Percentiles rank a stretch among this genome's conserved stretches.
phyloP scores from a whole-genome alignment of 2,888 invertebrate species.

The Melieria crassipennis region DNA sequence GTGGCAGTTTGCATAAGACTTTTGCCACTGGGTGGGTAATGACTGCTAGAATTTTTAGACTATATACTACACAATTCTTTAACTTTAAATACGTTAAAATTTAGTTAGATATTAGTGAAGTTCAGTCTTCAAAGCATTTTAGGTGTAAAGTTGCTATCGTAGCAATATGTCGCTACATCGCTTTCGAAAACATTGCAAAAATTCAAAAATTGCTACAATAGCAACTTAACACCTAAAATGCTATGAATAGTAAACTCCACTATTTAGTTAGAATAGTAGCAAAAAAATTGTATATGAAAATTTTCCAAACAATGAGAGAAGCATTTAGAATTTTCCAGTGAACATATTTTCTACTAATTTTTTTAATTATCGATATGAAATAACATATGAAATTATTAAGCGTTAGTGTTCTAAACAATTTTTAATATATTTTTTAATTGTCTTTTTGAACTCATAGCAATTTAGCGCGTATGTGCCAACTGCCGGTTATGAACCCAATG shows the following conservation, averaged over 20 bases:
- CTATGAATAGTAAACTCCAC: constrained; percentile 29
- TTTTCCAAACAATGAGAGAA: too few relatives aligned
- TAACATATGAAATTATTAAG: not conserved
- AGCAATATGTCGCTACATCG: too few relatives aligned
- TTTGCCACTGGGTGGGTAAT: constrained; percentile 71
- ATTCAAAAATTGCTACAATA: too few relatives aligned
- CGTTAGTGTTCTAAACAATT: not conserved
- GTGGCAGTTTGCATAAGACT: constrained; percentile 76
- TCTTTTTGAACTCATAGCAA: constrained; percentile 52
- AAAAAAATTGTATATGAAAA: too few relatives aligned
- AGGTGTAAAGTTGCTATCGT: too few relatives aligned
- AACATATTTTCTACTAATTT: not conserved
- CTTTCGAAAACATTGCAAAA: not conserved
- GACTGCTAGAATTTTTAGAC: constrained; percentile 35
- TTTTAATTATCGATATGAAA: not conserved
- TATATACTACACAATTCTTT: too few relatives aligned
- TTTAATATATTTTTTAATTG: constrained; percentile 7
- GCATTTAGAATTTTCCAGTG: too few relatives aligned
- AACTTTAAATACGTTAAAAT: constrained; percentile 4
- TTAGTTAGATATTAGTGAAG: not conserved
- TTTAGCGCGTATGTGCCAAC: constrained; percentile 66
- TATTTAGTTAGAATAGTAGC: too few relatives aligned
- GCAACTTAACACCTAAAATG: too few relatives aligned
- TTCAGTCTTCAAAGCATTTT: too few relatives aligned
- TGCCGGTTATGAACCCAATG: constrained; percentile 67